A percentile compares a stretch with the other conserved stretches of the same genome.
phyloP scores from a whole-genome alignment of 2,113 vertebrate genomes.

The Haplochromis vanheusdeni region DNA sequence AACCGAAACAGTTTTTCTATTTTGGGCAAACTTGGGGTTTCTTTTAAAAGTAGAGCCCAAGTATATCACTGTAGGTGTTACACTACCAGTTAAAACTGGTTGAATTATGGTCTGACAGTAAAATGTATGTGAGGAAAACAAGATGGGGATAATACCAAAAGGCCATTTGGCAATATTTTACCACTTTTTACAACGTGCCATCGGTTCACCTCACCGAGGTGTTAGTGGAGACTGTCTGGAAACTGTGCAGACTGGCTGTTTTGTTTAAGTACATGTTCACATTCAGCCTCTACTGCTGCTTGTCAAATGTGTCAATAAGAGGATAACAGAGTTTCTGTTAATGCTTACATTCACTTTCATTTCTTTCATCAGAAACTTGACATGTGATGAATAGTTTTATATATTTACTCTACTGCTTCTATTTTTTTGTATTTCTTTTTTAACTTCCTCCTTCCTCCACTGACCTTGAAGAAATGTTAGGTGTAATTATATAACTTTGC shows the following conservation, averaged over 20 bases:
- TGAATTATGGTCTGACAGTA: not conserved
- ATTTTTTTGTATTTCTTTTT: not conserved
- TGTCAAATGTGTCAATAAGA: not conserved
- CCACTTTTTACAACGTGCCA: not conserved
- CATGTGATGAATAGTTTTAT: not conserved
- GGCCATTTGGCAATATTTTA: not conserved
- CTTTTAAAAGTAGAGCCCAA: not conserved
- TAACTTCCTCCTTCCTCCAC: not conserved
- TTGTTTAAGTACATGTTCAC: not conserved
- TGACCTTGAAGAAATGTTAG: not conserved
- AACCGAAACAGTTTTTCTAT: not conserved
- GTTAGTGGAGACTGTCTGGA: not conserved
- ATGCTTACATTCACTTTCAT: not conserved
- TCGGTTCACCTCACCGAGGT: not conserved
- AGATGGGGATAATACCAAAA: not conserved
- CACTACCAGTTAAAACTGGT: not conserved
- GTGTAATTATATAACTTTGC: not conserved
- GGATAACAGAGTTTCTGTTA: not conserved
- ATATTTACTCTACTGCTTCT: not conserved
- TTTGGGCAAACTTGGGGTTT: not conserved
- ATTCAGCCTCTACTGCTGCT: not conserved
- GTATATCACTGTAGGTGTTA: not conserved
- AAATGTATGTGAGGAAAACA: not conserved
- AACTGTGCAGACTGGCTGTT: conserved; percentile 3
- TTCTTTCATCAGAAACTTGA: not conserved